phyloP scores from a whole-genome alignment of 1,140 invertebrate genomes.

The Zaprionus nigranus region DNA sequence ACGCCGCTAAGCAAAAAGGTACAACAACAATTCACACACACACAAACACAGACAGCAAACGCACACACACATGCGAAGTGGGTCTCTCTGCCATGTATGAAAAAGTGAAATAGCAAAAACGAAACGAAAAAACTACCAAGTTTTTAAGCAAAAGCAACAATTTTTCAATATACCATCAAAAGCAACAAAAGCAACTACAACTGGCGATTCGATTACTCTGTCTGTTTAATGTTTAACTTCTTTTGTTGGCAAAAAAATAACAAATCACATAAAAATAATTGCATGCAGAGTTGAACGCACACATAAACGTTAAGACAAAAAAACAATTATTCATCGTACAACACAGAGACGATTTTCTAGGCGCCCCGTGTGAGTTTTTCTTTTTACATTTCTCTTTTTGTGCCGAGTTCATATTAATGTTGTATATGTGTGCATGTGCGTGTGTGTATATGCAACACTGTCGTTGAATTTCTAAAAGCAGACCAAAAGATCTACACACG shows the following conservation, averaged over 20 bases:
- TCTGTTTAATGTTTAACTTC: not conserved
- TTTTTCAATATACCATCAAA: conserved; percentile 11
- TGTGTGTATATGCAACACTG: conserved; percentile 30
- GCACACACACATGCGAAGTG: conserved; percentile 40
- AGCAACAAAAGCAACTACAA: not conserved
- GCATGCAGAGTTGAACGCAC: conserved; percentile 13
- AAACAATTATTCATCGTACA: conserved; percentile 38
- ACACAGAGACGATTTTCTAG: conserved; percentile 31
- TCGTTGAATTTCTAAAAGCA: conserved; percentile 43
- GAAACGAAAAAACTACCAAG: conserved; percentile 35
- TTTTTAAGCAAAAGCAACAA: conserved; percentile 42
- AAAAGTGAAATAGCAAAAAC: conserved; percentile 73
- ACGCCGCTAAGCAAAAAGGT: conserved; percentile 67
- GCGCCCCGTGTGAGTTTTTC: conserved; percentile 53
- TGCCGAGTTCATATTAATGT: not conserved
- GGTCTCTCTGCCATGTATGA: conserved; percentile 61
- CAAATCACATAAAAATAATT: not conserved
- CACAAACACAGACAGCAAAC: conserved; percentile 31
- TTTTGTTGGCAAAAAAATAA: conserved; percentile 15
- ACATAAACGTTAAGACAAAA: conserved; percentile 3
- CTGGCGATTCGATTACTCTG: not conserved
- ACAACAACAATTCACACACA: conserved; percentile 60
- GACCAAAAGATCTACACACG: conserved; percentile 35
- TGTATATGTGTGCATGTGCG: not conserved
- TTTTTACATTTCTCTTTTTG: conserved; percentile 48